A percentile compares a stretch with the other conserved stretches of the same genome.
These are phyloP conservation scores for Marmota flaviventris DNA, from an alignment of 2,113 vertebrate species.

Conservation along the genomic window DNA sequence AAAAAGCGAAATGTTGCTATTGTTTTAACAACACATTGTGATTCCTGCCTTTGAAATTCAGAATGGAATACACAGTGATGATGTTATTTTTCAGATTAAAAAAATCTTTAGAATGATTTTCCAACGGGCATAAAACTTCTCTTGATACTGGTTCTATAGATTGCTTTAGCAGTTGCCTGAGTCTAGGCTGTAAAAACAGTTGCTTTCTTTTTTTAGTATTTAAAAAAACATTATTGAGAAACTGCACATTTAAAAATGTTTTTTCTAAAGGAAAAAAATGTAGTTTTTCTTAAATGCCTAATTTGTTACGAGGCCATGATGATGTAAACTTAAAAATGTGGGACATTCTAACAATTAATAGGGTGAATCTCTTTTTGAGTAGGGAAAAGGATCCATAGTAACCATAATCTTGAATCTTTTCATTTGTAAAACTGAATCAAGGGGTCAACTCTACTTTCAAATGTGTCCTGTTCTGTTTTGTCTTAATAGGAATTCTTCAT, in stretches of 20 bases:
- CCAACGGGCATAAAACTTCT: not conserved
- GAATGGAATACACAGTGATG: constrained; percentile 77
- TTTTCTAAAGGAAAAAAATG: constrained; percentile 39
- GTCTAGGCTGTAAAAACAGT: constrained; percentile 54
- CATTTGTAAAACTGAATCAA: constrained; percentile 62
- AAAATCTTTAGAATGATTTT: constrained; percentile 80
- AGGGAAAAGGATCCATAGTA: not conserved
- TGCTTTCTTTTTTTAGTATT: constrained; percentile 52
- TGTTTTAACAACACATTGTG: constrained; percentile 85
- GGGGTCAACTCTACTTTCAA: constrained; percentile 65
- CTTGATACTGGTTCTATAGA: constrained; percentile 1
- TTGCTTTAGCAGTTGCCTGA: constrained; percentile 7
- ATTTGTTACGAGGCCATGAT: constrained; percentile 46
- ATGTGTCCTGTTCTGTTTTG: constrained; percentile 62
- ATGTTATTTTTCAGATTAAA: constrained; percentile 81
- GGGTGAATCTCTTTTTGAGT: not conserved
- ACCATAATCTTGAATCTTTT: constrained; percentile 64
- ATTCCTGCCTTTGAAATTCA: constrained; percentile 82
- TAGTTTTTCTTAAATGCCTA: constrained; percentile 54
- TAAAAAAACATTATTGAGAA: constrained; percentile 29
- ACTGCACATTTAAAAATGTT: constrained; percentile 28
- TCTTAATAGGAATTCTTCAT: constrained; percentile 64
- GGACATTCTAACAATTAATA: constrained; percentile 31
- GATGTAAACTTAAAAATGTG: constrained; percentile 50
- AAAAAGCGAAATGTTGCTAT: constrained; percentile 87